Conservation (phyloP, 2,113 vertebrate genomes). For the Myanophis thanlyinensis region DNA sequence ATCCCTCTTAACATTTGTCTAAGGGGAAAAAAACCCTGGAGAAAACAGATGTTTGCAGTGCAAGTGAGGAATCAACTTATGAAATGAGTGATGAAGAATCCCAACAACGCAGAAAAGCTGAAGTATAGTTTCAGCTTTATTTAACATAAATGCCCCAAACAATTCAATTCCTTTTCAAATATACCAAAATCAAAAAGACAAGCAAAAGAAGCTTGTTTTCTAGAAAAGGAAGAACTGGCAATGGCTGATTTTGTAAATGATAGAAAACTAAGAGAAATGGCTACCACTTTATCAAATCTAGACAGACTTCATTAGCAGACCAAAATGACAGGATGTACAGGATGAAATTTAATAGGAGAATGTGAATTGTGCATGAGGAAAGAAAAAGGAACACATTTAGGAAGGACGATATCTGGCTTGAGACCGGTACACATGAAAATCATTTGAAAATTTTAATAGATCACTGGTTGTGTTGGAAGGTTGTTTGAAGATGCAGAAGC, state of each 20-base stretch:
- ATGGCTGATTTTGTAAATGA: background rate
- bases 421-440: background rate
- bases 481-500: background rate
- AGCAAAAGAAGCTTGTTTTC: background rate
- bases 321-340: background rate
- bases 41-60: background rate
- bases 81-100: background rate
- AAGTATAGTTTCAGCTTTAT: background rate
- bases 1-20: background rate
- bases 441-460: background rate
- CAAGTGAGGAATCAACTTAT: background rate
- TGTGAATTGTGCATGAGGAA: background rate
- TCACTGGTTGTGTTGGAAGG: background rate
- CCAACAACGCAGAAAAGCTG: background rate
- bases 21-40: accelerated
- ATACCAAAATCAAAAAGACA: background rate
- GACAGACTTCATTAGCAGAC: background rate
- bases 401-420: background rate
- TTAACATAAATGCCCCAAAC: background rate
- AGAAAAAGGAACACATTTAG: background rate
- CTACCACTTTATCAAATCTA: background rate
- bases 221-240: background rate
- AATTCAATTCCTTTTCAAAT: background rate
- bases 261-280: background rate
- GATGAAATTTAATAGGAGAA: background rate